These are phyloP conservation scores for Phasia obesa DNA, from an alignment of 2,888 invertebrate species.

Conservation along the genomic window DNA sequence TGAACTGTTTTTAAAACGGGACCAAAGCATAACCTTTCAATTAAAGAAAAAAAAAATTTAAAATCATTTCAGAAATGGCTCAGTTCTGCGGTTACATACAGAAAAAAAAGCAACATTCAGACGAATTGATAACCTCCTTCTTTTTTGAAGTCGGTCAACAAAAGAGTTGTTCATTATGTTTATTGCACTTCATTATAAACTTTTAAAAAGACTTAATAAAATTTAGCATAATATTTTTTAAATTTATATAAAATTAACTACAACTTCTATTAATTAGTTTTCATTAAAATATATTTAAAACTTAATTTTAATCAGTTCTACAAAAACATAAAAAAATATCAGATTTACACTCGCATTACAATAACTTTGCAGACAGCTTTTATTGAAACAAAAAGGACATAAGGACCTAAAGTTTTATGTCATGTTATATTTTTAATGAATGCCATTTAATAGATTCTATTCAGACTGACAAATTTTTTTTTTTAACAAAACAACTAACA, in stretches of 20 bases:
- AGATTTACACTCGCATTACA: conserved; percentile 56
- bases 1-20: no score
- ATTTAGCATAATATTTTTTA: background rate
- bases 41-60: no score
- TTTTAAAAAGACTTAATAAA: background rate
- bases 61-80: no score
- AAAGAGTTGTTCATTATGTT: background rate
- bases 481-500: conserved; percentile 37
- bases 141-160: no score
- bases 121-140: no score
- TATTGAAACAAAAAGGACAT: conserved; percentile 46
- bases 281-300: conserved; percentile 13
- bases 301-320: conserved; percentile 16
- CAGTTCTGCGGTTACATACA: no score
- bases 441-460: conserved; percentile 69
- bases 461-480: conserved; percentile 60
- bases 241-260: conserved; percentile 8
- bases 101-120: no score
- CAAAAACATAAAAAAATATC: background rate
- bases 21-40: no score
- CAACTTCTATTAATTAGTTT: conserved; percentile 5
- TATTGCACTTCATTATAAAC: background rate
- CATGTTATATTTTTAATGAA: conserved; percentile 70
- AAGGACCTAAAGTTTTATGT: conserved; percentile 45
- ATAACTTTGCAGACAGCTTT: conserved; percentile 79